Evolutionary conservation across 2,113 vertebrate genomes (phyloP).

Genomic region (Pavo muticus): DNA sequence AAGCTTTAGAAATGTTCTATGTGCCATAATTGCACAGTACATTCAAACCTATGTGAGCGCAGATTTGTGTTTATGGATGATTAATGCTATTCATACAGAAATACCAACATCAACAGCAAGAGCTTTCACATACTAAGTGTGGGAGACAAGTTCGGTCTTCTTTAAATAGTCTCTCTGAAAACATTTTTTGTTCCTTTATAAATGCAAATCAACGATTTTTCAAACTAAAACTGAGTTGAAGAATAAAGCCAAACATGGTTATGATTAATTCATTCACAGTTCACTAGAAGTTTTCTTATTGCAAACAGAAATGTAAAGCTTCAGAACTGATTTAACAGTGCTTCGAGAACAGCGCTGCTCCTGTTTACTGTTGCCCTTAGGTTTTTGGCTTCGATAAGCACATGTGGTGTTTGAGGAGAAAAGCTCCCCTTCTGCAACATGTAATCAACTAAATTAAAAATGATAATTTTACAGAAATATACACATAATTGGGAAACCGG

Average conservation of each 20-base stretch:
- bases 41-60: neutral
- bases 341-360: neutral
- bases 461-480: neutral
- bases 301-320: neutral
- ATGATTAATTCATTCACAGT: neutral
- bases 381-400: neutral
- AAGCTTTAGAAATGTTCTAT: neutral
- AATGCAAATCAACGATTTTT: neutral
- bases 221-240: neutral
- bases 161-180: constrained; percentile 9
- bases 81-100: neutral
- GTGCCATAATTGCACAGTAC: neutral
- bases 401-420: neutral
- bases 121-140: neutral
- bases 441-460: neutral
- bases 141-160: neutral
- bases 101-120: neutral
- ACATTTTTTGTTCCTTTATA: neutral
- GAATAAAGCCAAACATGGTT: neutral
- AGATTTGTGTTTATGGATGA: neutral
- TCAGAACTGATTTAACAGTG: neutral
- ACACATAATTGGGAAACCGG: neutral
- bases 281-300: neutral
- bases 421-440: neutral
- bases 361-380: neutral